phyloP scores from a whole-genome alignment of 2,888 invertebrate species.

The Prenolepis imparis region DNA sequence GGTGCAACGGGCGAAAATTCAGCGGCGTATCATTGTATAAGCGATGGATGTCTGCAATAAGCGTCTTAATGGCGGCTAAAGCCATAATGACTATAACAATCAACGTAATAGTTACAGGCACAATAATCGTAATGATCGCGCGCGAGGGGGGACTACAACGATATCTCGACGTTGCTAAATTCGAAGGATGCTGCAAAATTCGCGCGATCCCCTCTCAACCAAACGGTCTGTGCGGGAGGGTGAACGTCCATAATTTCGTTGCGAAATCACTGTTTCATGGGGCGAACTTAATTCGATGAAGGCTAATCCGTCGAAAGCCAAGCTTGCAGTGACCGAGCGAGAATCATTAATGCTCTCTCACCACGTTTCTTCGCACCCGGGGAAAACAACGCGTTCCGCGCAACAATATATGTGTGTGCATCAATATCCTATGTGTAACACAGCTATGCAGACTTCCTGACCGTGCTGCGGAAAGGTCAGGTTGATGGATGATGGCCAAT shows the following conservation, averaged over 20 bases:
- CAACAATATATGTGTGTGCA: neutral
- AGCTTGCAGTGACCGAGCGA: constrained; percentile 46
- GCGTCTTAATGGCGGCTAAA: constrained; percentile 68
- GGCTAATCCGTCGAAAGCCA: constrained; percentile 60
- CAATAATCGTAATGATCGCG: constrained; percentile 72
- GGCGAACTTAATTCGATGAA: constrained; percentile 62
- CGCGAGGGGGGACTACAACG: constrained; percentile 60
- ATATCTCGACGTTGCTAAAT: constrained; percentile 63
- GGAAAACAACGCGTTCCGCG: constrained; percentile 14
- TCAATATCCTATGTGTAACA: constrained; percentile 35
- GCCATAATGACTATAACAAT: constrained; percentile 71
- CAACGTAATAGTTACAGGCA: constrained; percentile 74
- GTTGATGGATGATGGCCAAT: constrained; percentile 74
- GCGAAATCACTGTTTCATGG: constrained; percentile 67
- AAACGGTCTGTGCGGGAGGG: constrained; percentile 21
- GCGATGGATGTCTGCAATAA: constrained; percentile 70
- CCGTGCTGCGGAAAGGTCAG: constrained; percentile 65
- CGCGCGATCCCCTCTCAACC: constrained; percentile 47
- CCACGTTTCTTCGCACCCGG: neutral
- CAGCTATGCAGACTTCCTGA: constrained; percentile 46
- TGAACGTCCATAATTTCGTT: constrained; percentile 56
- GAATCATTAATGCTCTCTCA: constrained; percentile 57
- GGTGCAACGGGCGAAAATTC: constrained; percentile 48
- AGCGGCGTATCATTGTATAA: constrained; percentile 40
- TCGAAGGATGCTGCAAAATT: constrained; percentile 59